Conservation (phyloP, 2,113 vertebrate species). For the Dunckerocampus dactyliophorus region DNA sequence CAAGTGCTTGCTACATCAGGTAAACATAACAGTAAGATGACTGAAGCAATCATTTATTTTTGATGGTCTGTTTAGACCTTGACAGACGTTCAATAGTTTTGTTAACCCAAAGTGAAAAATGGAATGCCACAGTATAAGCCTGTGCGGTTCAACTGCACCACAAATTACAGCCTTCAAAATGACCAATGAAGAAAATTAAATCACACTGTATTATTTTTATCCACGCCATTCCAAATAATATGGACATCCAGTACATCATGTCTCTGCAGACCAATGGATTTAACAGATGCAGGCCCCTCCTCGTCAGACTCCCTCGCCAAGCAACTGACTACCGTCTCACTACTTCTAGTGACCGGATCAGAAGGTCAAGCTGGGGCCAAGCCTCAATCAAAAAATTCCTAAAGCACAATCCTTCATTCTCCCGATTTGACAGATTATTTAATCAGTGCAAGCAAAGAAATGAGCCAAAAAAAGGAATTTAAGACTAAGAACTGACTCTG, state of each 20-base stretch:
- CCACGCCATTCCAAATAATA: neutral
- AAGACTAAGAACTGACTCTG: constrained; percentile 30
- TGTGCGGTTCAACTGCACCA: neutral
- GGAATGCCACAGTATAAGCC: neutral
- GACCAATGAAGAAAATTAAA: constrained; percentile 7
- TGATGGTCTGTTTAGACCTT: neutral
- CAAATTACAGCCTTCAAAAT: constrained; percentile 5
- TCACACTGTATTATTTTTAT: constrained; percentile 3
- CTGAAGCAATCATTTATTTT: neutral
- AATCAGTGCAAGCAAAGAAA: constrained; percentile 42
- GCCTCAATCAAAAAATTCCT: constrained; percentile 57
- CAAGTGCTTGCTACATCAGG: neutral
- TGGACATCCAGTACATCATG: constrained; percentile 3
- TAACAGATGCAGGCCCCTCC: constrained; percentile 27
- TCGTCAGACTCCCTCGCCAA: constrained; percentile 21
- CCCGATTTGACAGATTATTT: constrained; percentile 49
- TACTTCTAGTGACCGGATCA: constrained; percentile 48
- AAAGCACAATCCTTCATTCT: constrained; percentile 44
- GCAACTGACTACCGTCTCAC: constrained; percentile 35
- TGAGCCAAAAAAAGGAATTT: constrained; percentile 48
- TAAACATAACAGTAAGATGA: neutral
- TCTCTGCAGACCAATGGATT: constrained; percentile 3
- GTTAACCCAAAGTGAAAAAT: neutral
- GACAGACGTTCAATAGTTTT: constrained; percentile 7
- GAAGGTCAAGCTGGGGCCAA: constrained; percentile 43